Evolutionary conservation across 2,888 invertebrate species (phyloP).

Genomic region (Hermaeophaga mercurialis): DNA sequence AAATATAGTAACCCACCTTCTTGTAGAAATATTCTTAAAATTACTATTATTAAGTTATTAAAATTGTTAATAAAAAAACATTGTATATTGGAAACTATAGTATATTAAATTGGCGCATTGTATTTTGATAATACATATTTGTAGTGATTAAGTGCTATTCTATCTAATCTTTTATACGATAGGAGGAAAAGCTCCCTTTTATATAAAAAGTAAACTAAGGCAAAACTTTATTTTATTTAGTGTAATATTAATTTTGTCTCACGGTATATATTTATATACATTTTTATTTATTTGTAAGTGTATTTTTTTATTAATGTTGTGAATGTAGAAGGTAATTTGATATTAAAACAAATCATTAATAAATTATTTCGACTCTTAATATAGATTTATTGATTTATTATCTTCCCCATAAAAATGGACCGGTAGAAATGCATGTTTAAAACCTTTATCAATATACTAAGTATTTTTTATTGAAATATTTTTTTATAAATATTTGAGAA

Average conservation of each 20-base stretch:
- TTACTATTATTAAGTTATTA: no score
- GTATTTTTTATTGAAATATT: no score
- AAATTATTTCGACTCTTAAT: conserved; percentile 37
- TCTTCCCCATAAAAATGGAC: no score
- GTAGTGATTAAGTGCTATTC: conserved; percentile 45
- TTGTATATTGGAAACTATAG: neutral
- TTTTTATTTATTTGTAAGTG: conserved; percentile 44
- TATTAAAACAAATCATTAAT: conserved; percentile 36
- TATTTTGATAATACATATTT: conserved; percentile 42
- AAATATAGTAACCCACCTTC: no score
- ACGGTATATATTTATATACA: conserved; percentile 29
- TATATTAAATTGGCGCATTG: conserved; percentile 34
- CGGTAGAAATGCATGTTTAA: no score
- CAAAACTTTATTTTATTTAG: conserved; percentile 7
- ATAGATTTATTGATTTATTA: no score
- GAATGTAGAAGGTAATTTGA: conserved; percentile 42
- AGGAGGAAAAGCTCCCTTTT: conserved; percentile 14
- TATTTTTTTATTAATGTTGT: conserved; percentile 46
- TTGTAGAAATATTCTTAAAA: no score
- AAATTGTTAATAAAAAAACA: no score
- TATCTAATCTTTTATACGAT: conserved; percentile 26
- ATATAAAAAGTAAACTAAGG: conserved; percentile 7
- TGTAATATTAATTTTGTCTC: conserved; percentile 29
- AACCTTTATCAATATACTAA: no score
- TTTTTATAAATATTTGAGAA: no score